These are phyloP conservation scores for Torymus aiolomorphi DNA, from an alignment of 2,888 invertebrate genomes.

Conservation along the genomic window DNA sequence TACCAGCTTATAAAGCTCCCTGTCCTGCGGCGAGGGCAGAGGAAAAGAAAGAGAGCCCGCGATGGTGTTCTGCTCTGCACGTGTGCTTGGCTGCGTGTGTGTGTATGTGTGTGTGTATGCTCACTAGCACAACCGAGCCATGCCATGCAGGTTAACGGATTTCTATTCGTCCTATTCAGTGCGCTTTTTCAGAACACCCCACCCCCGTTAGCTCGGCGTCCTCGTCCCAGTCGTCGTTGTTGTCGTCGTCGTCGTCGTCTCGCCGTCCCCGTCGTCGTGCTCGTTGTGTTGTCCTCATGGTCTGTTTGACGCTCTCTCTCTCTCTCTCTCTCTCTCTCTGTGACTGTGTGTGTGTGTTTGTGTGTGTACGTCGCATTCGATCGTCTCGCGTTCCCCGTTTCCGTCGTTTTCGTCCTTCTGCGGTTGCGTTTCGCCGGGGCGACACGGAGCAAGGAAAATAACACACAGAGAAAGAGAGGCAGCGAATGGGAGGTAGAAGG, in stretches of 20 bases:
- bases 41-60: conserved; percentile 22
- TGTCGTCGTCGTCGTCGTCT: conserved; percentile 29
- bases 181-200: conserved; percentile 33
- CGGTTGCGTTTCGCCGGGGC: conserved; percentile 17
- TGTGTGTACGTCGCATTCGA: neutral
- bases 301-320: neutral
- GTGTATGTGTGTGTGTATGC: too few relatives aligned
- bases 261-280: conserved; percentile 17
- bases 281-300: too few relatives aligned
- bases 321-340: neutral
- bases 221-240: conserved; percentile 34
- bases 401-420: conserved; percentile 38
- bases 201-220: conserved; percentile 10
- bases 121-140: conserved; percentile 6
- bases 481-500: conserved; percentile 14
- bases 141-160: conserved; percentile 55
- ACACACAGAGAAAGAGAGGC: neutral
- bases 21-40: conserved; percentile 30
- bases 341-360: too few relatives aligned
- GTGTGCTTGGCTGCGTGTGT: neutral
- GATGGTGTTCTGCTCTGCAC: conserved; percentile 8
- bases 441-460: neutral
- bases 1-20: conserved; percentile 46
- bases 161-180: conserved; percentile 53
- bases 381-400: conserved; percentile 30